Conservation (phyloP, 2,888 invertebrate species). For the Thecophora atra region DNA sequence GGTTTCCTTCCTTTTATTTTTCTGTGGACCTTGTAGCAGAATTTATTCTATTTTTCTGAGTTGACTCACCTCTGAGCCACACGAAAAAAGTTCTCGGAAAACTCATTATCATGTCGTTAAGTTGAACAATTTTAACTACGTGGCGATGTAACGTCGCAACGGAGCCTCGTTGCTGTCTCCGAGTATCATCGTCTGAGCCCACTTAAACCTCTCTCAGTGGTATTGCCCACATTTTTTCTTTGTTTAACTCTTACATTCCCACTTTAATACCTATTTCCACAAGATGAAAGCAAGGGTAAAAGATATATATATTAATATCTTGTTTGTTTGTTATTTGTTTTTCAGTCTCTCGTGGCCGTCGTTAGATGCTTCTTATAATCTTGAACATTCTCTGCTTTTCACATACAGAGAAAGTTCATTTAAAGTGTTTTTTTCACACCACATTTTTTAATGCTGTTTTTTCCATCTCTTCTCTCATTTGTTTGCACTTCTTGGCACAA, state of each 20-base stretch:
- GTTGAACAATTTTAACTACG: slow-evolving; percentile 32
- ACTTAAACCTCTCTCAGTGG: not conserved
- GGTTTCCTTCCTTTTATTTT: not conserved
- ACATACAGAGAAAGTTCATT: slow-evolving; percentile 11
- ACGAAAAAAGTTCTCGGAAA: slow-evolving; percentile 24
- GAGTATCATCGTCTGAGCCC: not conserved
- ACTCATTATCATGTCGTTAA: slow-evolving; percentile 36
- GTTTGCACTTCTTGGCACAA: too few species aligned
- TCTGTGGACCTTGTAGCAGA: not conserved
- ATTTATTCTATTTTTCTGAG: not conserved
- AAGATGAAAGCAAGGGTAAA: too few species aligned
- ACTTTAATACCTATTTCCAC: not conserved
- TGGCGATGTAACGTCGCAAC: not conserved
- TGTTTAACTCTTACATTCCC: not conserved
- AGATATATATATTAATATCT: not conserved
- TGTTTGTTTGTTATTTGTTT: not conserved
- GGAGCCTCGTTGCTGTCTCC: not conserved
- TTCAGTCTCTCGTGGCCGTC: not conserved
- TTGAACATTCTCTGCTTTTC: not conserved
- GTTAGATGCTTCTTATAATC: not conserved
- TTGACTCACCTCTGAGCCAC: not conserved
- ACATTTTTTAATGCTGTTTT: not conserved
- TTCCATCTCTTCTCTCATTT: not conserved
- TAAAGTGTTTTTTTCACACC: not conserved
- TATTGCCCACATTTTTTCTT: too few species aligned